Evolutionary conservation across 2,113 vertebrate genomes (phyloP), one percentile per base, ranked within the genome.

Genomic region (Albula goreensis): DNA sequence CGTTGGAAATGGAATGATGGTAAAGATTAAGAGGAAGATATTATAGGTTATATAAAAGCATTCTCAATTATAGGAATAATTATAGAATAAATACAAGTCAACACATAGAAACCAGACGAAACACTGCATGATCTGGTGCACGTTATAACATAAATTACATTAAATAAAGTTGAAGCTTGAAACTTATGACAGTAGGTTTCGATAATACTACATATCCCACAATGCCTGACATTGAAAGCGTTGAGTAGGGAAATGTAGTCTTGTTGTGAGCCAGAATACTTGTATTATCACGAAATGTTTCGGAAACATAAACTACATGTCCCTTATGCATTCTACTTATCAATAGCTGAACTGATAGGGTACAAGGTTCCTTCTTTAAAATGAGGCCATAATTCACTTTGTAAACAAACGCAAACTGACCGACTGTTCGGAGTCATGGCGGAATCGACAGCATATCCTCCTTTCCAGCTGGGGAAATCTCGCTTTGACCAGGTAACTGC

Each of bases 401-500:
- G 89, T 94, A 90, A 93, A 94, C 92, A 83, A 7, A 8, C 1
- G 1, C 1, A 50, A 11, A 78, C 91, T 89, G 51, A 41, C 0
- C 1, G 5, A 13, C 1, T 57, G n/a, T 83, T 88, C 8, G 88
- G 87, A 92, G 92, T 88, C 83, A 97, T 97, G 97, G 94, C 94
- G 94, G 97, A 96, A 89, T 91, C 94, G 50, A 91, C 92, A 52
- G 94, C 92, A n/a, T 94, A 91, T 25, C 96, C 95, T 12, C 90
- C 91, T 49, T 98, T 98, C 91, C 95, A 94, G 93, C 93, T 95
- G 87, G 97, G 96, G 17, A 96, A 94, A 88, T 92, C 97, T 0
- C 97, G 96, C 89, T 98, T 97, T 92, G 94, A 97, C 91, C 97
- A 98, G 97, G 97, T 98, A 74, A 31, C n/a, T 7, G 63, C 63